phyloP scores from a whole-genome alignment of 2,888 invertebrate species.

The Philereme vetulata region DNA sequence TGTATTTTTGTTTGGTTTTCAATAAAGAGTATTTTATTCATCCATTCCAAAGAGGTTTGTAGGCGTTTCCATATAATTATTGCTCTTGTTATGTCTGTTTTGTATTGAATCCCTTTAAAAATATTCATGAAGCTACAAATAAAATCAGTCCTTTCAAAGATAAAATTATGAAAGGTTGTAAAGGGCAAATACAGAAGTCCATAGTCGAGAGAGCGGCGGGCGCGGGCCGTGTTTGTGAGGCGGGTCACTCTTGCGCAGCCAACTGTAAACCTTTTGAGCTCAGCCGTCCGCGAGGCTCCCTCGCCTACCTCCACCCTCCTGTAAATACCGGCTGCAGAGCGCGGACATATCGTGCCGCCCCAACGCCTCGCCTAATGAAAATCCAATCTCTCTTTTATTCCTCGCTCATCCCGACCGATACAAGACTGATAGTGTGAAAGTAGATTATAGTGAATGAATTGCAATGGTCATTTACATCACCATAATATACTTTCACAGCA shows the following conservation, averaged over 20 bases:
- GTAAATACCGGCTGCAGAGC: conserved; percentile 59
- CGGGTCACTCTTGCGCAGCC: conserved; percentile 82
- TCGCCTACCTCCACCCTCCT: conserved; percentile 42
- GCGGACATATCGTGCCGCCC: conserved; percentile 76
- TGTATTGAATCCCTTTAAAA: conserved; percentile 15
- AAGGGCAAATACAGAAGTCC: conserved; percentile 60
- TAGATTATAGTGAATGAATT: conserved; percentile 32
- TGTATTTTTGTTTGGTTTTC: too few relatives aligned
- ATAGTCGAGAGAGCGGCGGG: conserved; percentile 59
- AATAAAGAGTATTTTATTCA: too few relatives aligned
- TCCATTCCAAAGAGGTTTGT: not conserved
- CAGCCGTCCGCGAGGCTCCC: conserved; percentile 67
- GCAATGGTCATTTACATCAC: conserved; percentile 33
- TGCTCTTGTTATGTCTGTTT: not conserved
- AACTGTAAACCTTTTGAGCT: conserved; percentile 82
- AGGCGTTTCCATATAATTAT: conserved; percentile 8
- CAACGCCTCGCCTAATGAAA: conserved; percentile 81
- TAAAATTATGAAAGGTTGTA: conserved; percentile 52
- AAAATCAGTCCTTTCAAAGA: conserved; percentile 46
- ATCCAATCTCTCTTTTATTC: conserved; percentile 72
- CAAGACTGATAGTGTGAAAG: conserved; percentile 16
- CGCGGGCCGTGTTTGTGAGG: conserved; percentile 76
- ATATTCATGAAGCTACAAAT: conserved; percentile 34
- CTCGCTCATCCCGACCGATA: conserved; percentile 51
- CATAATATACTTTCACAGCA: not conserved